phyloP scores from a whole-genome alignment of 2,113 vertebrate species.

The Ictalurus furcatus region DNA sequence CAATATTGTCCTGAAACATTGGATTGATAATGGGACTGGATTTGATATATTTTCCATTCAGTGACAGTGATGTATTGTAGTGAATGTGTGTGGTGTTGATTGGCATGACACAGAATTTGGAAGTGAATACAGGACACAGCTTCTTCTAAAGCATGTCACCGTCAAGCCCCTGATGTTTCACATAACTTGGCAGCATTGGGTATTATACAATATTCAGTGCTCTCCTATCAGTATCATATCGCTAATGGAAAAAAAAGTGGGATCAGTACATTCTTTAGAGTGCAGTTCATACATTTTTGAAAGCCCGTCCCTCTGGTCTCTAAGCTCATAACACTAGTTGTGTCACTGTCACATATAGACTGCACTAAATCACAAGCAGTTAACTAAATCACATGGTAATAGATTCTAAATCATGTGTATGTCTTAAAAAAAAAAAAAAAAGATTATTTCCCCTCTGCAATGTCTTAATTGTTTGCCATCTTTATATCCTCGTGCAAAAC shows the following conservation, averaged over 20 bases:
- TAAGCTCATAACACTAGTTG: background rate
- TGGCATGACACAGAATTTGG: background rate
- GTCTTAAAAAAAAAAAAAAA: background rate
- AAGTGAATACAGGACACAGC: background rate
- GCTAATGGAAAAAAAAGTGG: background rate
- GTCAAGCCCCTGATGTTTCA: background rate
- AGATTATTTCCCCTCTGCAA: background rate
- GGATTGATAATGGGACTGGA: background rate
- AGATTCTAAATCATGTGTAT: background rate
- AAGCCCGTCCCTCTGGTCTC: background rate
- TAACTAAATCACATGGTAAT: background rate
- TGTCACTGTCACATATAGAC: background rate
- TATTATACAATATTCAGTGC: background rate
- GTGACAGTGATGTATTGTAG: background rate
- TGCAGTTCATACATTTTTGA: background rate
- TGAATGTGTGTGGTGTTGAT: background rate
- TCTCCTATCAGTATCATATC: background rate
- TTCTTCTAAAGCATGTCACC: background rate
- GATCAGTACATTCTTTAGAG: background rate
- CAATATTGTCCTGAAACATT: background rate
- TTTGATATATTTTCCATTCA: background rate
- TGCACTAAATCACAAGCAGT: background rate
- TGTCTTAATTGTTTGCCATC: background rate
- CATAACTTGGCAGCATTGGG: background rate
- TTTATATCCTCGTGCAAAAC: conserved; percentile 25